Evolutionary conservation across 2,888 invertebrate species (phyloP).

Genomic region (Mimachlamys varia): DNA sequence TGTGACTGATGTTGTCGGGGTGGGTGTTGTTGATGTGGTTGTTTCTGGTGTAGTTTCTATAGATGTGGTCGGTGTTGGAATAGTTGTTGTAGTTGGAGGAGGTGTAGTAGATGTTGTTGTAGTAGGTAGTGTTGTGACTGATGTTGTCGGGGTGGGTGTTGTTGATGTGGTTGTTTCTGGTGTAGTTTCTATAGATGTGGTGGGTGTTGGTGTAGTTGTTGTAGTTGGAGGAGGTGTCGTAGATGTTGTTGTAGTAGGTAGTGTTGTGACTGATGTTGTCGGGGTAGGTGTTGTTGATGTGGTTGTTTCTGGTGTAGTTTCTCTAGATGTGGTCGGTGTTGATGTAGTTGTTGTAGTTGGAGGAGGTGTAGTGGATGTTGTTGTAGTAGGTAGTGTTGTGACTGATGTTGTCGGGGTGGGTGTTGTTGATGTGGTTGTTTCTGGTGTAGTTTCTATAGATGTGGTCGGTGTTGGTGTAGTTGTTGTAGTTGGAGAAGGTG

Average conservation of each 20-base stretch:
- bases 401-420: background rate
- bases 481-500: background rate
- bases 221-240: conserved; percentile 13
- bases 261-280: background rate
- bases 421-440: background rate
- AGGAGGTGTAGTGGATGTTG: background rate
- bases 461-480: background rate
- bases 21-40: background rate
- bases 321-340: background rate
- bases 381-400: background rate
- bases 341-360: background rate
- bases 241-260: background rate
- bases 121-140: background rate
- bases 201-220: background rate
- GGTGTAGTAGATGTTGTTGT: conserved; percentile 1
- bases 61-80: background rate
- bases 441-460: background rate
- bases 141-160: background rate
- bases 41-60: background rate
- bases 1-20: background rate
- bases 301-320: background rate
- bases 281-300: conserved; percentile 4
- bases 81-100: background rate
- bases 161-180: background rate
- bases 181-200: background rate